Conservation (phyloP, 64 coral and sea anemone genomes). For the Pocillopora verrucosa region DNA sequence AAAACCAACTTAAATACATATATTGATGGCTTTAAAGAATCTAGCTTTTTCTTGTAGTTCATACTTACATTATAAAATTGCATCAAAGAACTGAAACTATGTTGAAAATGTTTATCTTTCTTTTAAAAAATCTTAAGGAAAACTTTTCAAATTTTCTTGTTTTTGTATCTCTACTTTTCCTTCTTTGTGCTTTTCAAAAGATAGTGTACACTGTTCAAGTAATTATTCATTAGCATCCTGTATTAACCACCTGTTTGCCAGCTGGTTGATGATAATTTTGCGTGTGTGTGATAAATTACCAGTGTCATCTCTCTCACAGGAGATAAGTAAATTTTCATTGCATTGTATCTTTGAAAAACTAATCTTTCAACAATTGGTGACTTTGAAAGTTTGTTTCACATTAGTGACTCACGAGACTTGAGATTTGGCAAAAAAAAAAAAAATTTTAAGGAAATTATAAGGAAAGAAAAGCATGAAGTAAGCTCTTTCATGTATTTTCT, state of each 20-base stretch:
- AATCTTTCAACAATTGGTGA: too few relatives aligned
- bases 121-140: background rate
- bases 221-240: background rate
- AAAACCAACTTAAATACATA: background rate
- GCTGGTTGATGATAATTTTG: background rate
- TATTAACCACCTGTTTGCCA: background rate
- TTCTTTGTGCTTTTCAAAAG: background rate
- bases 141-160: background rate
- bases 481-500: too few relatives aligned
- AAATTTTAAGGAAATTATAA: too few relatives aligned
- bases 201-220: background rate
- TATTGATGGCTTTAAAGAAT: background rate
- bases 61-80: background rate
- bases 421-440: too few relatives aligned
- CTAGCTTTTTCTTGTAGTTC: background rate
- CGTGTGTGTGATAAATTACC: too few relatives aligned
- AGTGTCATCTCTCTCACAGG: too few relatives aligned
- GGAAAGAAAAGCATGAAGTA: too few relatives aligned
- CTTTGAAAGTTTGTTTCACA: too few relatives aligned
- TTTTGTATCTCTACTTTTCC: background rate
- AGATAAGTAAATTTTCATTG: too few relatives aligned
- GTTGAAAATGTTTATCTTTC: background rate
- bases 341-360: too few relatives aligned
- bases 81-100: background rate
- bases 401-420: too few relatives aligned